phyloP scores from a whole-genome alignment of 92 coral and sea anemone genomes.

The Paragorgia papillata region DNA sequence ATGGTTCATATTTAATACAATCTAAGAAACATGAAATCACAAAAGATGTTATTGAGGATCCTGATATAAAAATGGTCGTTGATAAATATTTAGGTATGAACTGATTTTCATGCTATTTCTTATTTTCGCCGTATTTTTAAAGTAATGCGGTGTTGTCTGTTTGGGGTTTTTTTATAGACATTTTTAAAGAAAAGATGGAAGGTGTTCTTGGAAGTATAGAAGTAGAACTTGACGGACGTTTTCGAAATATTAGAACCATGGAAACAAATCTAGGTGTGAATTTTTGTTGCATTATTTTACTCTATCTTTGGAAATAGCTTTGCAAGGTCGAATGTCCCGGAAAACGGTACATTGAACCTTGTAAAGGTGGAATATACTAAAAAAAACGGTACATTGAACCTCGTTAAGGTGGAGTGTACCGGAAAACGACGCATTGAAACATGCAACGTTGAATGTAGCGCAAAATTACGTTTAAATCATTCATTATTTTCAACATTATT shows the following conservation, averaged over 20 bases:
- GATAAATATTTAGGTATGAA: slow-evolving; percentile 89
- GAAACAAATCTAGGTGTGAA: slow-evolving; percentile 88
- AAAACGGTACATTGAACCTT: too few relatives aligned
- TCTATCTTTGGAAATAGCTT: too few relatives aligned
- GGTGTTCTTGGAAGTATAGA: slow-evolving; percentile 82
- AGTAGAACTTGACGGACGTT: slow-evolving; percentile 94
- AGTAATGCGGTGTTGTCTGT: too few relatives aligned
- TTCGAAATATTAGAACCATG: slow-evolving; percentile 77
- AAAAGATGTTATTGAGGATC: slow-evolving; percentile 81
- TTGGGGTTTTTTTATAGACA: slow-evolving; percentile 59
- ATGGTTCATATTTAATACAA: slow-evolving; percentile 68
- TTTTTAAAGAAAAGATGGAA: slow-evolving; percentile 89
- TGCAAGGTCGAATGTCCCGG: too few relatives aligned
- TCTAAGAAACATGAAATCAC: slow-evolving; percentile 75
- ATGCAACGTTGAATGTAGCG: too few relatives aligned
- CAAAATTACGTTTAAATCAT: too few relatives aligned
- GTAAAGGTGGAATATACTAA: too few relatives aligned
- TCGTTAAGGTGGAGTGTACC: too few relatives aligned
- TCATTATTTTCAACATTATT: not conserved
- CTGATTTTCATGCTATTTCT: not conserved
- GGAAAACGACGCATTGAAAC: too few relatives aligned
- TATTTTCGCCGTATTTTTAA: not conserved
- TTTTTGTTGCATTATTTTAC: too few relatives aligned
- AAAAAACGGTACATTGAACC: too few relatives aligned
- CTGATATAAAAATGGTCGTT: slow-evolving; percentile 76